A percentile compares a stretch with the other conserved stretches of the same genome.
These are phyloP conservation scores for Danio aesculapii DNA, from an alignment of 2,797 vertebrate genomes.

Conservation along the genomic window DNA sequence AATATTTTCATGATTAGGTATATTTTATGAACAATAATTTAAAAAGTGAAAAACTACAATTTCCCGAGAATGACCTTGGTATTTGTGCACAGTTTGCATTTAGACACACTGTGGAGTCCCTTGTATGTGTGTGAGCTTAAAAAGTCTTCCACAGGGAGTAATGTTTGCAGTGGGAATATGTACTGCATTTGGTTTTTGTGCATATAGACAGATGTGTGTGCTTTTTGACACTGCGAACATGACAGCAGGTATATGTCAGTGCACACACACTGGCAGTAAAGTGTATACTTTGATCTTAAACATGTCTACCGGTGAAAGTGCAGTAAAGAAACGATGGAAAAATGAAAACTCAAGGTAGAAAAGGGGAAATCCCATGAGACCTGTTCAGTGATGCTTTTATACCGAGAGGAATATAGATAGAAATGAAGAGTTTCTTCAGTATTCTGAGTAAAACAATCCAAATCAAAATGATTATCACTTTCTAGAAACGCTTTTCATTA, in stretches of 20 bases:
- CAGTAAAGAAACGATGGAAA: not conserved
- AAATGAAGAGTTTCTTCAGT: not conserved
- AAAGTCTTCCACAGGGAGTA: slow-evolving; percentile 4
- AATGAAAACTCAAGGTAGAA: not conserved
- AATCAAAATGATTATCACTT: not conserved
- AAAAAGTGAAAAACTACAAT: too few species aligned
- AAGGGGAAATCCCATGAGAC: slow-evolving; percentile 37
- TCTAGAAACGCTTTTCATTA: slow-evolving; percentile 1
- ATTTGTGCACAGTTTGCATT: not conserved
- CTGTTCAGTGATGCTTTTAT: slow-evolving; percentile 10
- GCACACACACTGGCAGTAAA: not conserved
- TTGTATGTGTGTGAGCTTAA: not conserved
- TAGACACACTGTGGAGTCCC: not conserved
- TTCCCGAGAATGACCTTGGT: too few species aligned
- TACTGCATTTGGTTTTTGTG: slow-evolving; percentile 13
- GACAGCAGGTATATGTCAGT: slow-evolving; percentile 1
- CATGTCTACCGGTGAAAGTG: not conserved
- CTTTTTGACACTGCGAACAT: not conserved
- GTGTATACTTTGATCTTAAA: slow-evolving; percentile 3
- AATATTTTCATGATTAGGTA: too few species aligned
- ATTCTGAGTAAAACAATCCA: not conserved
- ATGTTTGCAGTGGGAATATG: slow-evolving; percentile 4
- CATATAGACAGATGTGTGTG: slow-evolving; percentile 16
- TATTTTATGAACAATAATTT: too few species aligned
- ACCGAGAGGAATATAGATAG: not conserved